Conservation (phyloP, 2,888 invertebrate genomes). For the Belgica antarctica region DNA sequence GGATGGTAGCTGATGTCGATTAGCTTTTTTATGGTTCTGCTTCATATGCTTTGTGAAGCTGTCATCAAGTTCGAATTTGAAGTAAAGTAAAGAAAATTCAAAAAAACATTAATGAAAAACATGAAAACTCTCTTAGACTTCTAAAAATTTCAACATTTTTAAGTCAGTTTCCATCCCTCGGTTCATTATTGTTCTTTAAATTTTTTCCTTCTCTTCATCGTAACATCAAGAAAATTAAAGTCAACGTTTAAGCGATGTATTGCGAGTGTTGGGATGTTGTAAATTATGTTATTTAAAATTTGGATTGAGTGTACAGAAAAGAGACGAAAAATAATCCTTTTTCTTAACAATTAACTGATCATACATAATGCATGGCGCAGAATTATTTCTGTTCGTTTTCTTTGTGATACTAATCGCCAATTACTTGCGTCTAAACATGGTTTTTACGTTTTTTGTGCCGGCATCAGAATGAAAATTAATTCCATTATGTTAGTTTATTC, state of each 20-base stretch:
- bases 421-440: conserved; percentile 33
- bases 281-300: conserved; percentile 39
- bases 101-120: too few relatives aligned
- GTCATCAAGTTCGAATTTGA: too few relatives aligned
- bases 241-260: conserved; percentile 30
- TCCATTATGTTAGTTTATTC: background rate
- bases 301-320: background rate
- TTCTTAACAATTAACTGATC: conserved; percentile 28
- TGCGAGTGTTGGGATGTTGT: conserved; percentile 34
- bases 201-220: background rate
- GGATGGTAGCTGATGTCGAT: too few relatives aligned
- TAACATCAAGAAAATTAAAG: too few relatives aligned
- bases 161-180: too few relatives aligned
- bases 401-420: conserved; percentile 16
- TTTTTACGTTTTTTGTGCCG: conserved; percentile 34
- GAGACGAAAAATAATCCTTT: conserved; percentile 38
- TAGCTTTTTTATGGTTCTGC: too few relatives aligned
- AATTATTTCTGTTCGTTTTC: background rate
- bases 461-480: background rate
- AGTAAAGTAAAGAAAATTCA: too few relatives aligned
- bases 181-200: too few relatives aligned
- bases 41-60: too few relatives aligned
- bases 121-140: too few relatives aligned
- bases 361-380: conserved; percentile 18
- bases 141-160: too few relatives aligned